Evolutionary conservation across 2,113 vertebrate genomes (phyloP), one percentile per base, ranked within the genome.

Genomic region (Kryptolebias marmoratus): DNA sequence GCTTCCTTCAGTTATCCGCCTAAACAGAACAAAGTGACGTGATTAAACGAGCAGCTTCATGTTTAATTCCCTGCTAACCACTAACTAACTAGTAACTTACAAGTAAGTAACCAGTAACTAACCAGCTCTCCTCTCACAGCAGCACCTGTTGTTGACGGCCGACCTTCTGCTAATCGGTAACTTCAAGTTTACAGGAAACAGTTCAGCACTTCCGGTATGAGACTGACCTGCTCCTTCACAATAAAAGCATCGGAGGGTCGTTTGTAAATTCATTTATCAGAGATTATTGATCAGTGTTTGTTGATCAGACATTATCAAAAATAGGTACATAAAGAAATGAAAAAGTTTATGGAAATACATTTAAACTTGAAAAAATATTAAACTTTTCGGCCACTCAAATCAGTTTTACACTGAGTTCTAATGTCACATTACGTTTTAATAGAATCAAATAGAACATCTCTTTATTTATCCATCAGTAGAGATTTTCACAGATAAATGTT

Each of bases 81-180:
- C 28, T n/a, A 2, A 31, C 31, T 31, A 32, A 64, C 18, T 18
- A 32, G 0, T 22, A 22, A 22, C 22, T 22, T 22, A 22, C 22
- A 22, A 22, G 22, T 22, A 22, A 22, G 22, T 22, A 22, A 22
- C 49, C 63, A 32, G 32, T n/a, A 2, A 31, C 31, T 31, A 32
- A 64, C 18, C 30, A 32, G 0, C 22, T n/a, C 15, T 1, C 53
- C 2, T 30, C 14, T 71, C 22, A 52, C 22, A 16, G 63, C 16
- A 47, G 42, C 3, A 31, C 22, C 18, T 69, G 58, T 4, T 61
- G 47, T 48, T 58, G 42, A 0, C n/a, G 28, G 2, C 18, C 48
- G 67, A 77, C 79, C 77, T 73, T 80, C 55, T 62, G 32, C 1
- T 66, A 16, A 78, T 62, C 65, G 42, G 63, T 18, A 45, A 55